Evolutionary conservation across 2,888 invertebrate species (phyloP).

Genomic region (Scaptodrosophila latifasciaeformis): DNA sequence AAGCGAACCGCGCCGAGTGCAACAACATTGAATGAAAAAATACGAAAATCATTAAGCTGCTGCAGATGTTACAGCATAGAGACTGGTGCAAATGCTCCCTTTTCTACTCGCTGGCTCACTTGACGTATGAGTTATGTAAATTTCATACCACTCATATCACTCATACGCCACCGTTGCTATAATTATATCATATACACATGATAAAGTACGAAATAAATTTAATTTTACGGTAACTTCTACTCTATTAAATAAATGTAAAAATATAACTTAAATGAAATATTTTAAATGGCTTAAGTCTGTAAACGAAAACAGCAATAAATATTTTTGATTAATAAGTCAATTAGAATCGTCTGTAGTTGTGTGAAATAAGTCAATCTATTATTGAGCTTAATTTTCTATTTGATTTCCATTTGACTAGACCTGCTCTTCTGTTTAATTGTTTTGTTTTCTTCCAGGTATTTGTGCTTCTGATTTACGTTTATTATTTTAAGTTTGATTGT

Average conservation of each 20-base stretch:
- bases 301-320: neutral
- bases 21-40: slow-evolving; percentile 13
- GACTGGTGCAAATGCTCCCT: neutral
- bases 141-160: slow-evolving; percentile 46
- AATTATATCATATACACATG: slow-evolving; percentile 41
- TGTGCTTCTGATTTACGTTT: no score
- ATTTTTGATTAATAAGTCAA: neutral
- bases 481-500: no score
- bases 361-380: neutral
- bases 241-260: no score
- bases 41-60: slow-evolving; percentile 62
- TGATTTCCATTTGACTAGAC: no score
- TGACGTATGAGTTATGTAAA: slow-evolving; percentile 60
- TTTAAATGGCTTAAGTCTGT: neutral
- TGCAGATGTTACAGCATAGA: slow-evolving; percentile 30
- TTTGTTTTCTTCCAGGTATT: no score
- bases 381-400: no score
- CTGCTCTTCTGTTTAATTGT: no score
- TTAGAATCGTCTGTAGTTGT: neutral
- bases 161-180: slow-evolving; percentile 45
- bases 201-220: neutral
- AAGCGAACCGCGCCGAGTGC: slow-evolving; percentile 25
- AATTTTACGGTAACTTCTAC: neutral
- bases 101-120: slow-evolving; percentile 30
- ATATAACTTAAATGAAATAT: neutral